These are phyloP conservation scores for Pristis pectinata DNA, from an alignment of 2,797 vertebrate genomes.

Conservation along the genomic window DNA sequence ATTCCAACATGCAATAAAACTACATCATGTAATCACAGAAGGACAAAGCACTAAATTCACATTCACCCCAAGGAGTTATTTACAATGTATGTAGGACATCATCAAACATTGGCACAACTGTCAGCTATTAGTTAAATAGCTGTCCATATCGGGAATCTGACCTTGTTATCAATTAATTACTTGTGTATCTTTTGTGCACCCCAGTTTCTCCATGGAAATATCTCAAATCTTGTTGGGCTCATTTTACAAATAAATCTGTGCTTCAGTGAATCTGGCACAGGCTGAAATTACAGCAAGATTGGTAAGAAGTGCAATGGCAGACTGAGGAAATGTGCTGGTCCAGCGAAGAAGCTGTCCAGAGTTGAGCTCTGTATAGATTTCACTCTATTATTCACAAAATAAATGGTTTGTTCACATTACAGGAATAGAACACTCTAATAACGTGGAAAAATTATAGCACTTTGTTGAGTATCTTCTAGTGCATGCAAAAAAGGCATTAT, in stretches of 20 bases:
- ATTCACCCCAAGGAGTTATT: not conserved
- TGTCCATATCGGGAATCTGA: not conserved
- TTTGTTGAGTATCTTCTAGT: not conserved
- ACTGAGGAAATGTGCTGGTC: not conserved
- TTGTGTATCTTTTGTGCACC: not conserved
- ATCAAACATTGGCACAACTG: not conserved
- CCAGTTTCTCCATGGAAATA: not conserved
- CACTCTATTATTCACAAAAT: not conserved
- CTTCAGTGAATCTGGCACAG: not conserved
- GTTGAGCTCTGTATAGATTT: not conserved
- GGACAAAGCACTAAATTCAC: not conserved
- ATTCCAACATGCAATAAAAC: slow-evolving; percentile 6
- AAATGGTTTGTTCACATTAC: not conserved
- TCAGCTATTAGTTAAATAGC: not conserved
- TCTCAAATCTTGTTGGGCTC: too few species aligned
- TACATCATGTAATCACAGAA: not conserved
- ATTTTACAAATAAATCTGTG: not conserved
- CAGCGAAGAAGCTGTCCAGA: not conserved
- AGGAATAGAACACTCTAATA: not conserved
- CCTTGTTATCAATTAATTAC: not conserved
- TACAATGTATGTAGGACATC: not conserved
- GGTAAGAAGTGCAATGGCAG: not conserved
- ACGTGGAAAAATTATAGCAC: not conserved
- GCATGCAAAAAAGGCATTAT: not conserved
- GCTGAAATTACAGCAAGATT: not conserved